phyloP scores from a whole-genome alignment of 2,113 vertebrate genomes.

The Gnathonemus longibarbis region DNA sequence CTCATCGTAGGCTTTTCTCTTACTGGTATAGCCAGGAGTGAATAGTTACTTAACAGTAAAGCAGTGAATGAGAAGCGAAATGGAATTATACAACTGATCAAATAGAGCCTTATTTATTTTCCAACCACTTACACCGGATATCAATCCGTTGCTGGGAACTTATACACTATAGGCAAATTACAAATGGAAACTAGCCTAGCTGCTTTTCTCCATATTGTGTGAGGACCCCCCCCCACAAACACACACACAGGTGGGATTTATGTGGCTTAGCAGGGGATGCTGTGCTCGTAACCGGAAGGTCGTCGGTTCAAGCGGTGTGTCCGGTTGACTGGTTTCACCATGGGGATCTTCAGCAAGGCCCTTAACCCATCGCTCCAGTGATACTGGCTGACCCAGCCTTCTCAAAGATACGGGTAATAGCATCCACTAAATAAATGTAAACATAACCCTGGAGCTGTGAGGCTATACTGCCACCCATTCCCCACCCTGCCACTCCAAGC shows the following conservation, averaged over 20 bases:
- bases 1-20: not conserved
- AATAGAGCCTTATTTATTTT: not conserved
- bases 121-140: not conserved
- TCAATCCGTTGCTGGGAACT: not conserved
- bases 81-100: not conserved
- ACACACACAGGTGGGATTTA: not conserved
- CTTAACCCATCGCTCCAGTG: not conserved
- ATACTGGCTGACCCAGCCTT: not conserved
- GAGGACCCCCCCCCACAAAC: not conserved
- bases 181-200: not conserved
- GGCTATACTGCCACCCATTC: not conserved
- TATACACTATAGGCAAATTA: not conserved
- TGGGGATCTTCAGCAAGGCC: not conserved
- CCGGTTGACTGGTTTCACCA: not conserved
- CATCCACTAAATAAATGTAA: not conserved
- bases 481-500: not conserved
- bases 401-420: not conserved
- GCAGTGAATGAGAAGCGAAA: not conserved
- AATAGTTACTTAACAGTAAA: not conserved
- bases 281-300: not conserved
- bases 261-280: not conserved
- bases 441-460: not conserved
- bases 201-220: not conserved
- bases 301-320: not conserved
- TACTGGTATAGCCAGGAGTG: not conserved